Evolutionary conservation across 2,113 vertebrate genomes (phyloP).

Genomic region (Rhynchomys soricoides): DNA sequence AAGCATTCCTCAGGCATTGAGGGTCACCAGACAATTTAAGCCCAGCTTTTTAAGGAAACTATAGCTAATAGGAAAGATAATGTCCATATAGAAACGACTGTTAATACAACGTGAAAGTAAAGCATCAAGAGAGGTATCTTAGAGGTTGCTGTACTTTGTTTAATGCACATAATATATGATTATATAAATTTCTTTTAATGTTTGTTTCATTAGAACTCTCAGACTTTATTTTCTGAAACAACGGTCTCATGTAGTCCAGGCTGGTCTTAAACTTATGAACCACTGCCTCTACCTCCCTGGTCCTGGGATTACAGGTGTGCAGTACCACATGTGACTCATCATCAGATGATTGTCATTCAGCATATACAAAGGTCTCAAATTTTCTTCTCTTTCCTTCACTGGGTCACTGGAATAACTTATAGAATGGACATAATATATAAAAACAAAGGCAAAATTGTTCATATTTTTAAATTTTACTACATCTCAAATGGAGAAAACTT

Average conservation of each 20-base stretch:
- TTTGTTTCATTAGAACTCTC: neutral
- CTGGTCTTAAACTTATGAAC: neutral
- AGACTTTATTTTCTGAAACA: neutral
- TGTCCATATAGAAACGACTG: neutral
- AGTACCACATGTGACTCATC: too few species aligned
- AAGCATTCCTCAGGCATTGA: neutral
- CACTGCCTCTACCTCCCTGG: neutral
- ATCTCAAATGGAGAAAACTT: neutral
- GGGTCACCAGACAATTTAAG: neutral
- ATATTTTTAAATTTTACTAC: neutral
- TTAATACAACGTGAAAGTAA: neutral
- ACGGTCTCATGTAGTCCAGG: neutral
- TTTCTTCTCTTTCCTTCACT: constrained; percentile 2
- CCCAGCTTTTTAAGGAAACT: neutral
- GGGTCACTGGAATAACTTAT: neutral
- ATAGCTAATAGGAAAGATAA: neutral
- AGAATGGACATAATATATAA: constrained; percentile 3
- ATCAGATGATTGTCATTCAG: neutral
- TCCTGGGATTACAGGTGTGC: neutral
- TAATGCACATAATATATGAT: neutral
- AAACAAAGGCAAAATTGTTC: constrained; percentile 8
- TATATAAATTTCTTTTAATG: neutral
- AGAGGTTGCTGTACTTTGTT: neutral
- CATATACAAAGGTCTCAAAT: neutral
- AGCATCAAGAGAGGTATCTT: neutral